Conservation (phyloP, 1,140 invertebrate genomes). For the Tyrophagus putrescentiae region DNA sequence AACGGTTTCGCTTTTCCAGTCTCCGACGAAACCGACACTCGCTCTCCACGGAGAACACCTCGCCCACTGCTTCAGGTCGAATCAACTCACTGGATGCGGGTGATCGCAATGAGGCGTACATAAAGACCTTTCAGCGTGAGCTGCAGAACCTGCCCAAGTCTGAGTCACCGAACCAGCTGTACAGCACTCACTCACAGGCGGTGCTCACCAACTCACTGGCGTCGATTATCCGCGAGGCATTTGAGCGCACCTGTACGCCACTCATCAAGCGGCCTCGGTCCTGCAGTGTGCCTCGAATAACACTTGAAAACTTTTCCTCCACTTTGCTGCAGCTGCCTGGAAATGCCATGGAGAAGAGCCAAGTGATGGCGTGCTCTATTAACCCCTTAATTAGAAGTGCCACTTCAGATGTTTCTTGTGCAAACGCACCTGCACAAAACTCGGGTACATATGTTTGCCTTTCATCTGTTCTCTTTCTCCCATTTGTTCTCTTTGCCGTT, state of each 20-base stretch:
- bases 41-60: slow-evolving; percentile 24
- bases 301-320: slow-evolving; percentile 34
- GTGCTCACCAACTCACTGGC: background rate
- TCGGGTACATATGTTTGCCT: too few species aligned
- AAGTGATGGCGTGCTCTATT: background rate
- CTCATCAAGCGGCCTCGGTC: slow-evolving; percentile 34
- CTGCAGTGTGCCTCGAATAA: slow-evolving; percentile 39
- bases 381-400: slow-evolving; percentile 26
- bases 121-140: slow-evolving; percentile 40
- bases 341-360: background rate
- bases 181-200: background rate
- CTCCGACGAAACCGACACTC: slow-evolving; percentile 28
- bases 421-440: background rate
- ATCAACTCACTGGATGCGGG: slow-evolving; percentile 9
- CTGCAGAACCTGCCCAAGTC: slow-evolving; percentile 41
- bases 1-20: slow-evolving; percentile 29
- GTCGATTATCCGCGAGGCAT: slow-evolving; percentile 13
- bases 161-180: slow-evolving; percentile 16
- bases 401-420: slow-evolving; percentile 21
- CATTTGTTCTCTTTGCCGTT: background rate
- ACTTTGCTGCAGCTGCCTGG: slow-evolving; percentile 32
- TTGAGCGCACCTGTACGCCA: slow-evolving; percentile 13
- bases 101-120: slow-evolving; percentile 35
- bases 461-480: background rate
- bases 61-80: slow-evolving; percentile 24